Evolutionary conservation across 2,888 invertebrate genomes (phyloP), one percentile per base, ranked within the genome.

Genomic region (Lissocephala sabroskyi): DNA sequence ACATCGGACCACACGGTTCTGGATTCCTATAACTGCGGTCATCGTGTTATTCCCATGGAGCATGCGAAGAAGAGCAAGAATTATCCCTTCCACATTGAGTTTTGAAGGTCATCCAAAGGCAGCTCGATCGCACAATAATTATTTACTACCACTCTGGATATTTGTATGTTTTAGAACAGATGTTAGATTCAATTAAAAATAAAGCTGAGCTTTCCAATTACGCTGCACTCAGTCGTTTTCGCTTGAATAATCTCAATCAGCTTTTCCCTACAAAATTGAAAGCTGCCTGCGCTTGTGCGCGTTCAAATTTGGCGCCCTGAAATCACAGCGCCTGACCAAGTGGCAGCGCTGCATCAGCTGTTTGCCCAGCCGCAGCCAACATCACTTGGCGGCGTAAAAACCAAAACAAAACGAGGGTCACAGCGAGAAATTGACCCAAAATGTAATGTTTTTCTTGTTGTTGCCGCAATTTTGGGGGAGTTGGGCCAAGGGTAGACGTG

Each of bases 1-100:
- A 67, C 84, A 1, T 85, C 87, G 9, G 89, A 89, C 52, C 82
- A 88, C 9, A 65, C 78, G 0, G 60, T 84, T 1, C 80, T 89
- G 44, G 87, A 86, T 56, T 40, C 84, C 5, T 88, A 86, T 49
- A 86, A 89, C 56, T 85, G 67, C 0, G 79, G 79, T 1, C 77
- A 82, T 9, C 79, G 83, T 19, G 50, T 82, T 2, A 79, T 83
- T 30, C 75, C 77, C 45, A 82, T 79, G 82, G 80, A 73, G 2
- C 82, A 83, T 61, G 81, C 82, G 7, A 43, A 64, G 3, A 80
- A 78, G 17, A 81, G 67, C 60, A 68, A 61, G 49, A 58, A 82
- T 47, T 84, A 83, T 65, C 83, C 83, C 3, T 84, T 84, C 44
- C 57, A 65, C 58, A 71, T 80, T 62, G 79, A 78, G 30, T 81